Evolutionary conservation across 1,140 invertebrate genomes (phyloP), one percentile per base, ranked within the genome.

Genomic region (Procambarus virginalis): DNA sequence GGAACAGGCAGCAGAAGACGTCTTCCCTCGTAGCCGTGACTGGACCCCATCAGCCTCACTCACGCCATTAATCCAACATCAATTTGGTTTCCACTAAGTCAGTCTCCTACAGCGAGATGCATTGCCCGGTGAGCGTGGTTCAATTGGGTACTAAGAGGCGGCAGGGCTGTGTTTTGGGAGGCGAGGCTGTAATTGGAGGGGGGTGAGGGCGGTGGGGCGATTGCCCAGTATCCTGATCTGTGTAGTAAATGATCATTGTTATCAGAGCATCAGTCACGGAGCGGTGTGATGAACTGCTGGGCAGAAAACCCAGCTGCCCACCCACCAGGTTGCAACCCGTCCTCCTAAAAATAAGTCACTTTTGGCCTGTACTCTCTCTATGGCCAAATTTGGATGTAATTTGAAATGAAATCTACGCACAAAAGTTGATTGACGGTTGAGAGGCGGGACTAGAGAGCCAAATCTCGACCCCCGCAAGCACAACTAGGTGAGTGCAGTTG

Each of bases 221-320:
- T 73, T 73, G 6, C 34, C 68, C 68, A 34, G 22, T 22, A 4
- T 14, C 78, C 78, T 81, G 55, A 60, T 17, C 51, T 14, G n/a
- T 81, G 79, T 60, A 81, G 60, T 81, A 81, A 60, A 84, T 64
- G 73, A 73, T 73, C 82, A 84, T 45, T 55, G 82, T 70, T 68
- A 84, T 84, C 82, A 20, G 46, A 2, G 46, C 51, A 48, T 68
- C 82, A 84, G 82, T 73, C 82, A 84, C 68, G 70, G 17, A 84
- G 64, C 17, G 4, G 20, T 8, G 14, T 55, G 70, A 58, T 73
- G 82, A 14, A 73, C n/a, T 51, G 46, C 73, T 55, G 22, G 2
- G 1, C 5, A 20, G 12, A 22, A 22, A 8, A 55, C 34, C n/a
- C 22, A 22, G 6, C 68, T 64, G 49, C 83, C 10, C 17, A 5